Percentiles rank a stretch among this genome's conserved stretches.
phyloP scores from a whole-genome alignment of 2,797 vertebrate species.

The Syndactyla subalaris region DNA sequence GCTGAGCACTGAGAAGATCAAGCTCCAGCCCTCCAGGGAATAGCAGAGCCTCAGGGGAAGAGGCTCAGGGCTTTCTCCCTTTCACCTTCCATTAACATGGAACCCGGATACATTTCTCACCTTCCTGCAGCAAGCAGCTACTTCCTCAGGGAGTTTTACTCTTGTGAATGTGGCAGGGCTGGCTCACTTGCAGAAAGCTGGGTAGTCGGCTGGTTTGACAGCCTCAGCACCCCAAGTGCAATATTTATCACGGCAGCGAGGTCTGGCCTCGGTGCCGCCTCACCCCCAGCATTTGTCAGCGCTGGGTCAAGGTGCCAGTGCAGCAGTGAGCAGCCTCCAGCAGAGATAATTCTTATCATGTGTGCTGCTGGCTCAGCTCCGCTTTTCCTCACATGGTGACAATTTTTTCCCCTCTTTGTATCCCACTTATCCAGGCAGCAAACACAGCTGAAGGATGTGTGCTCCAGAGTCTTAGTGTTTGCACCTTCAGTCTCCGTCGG shows the following conservation, averaged over 20 bases:
- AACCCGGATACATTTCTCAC: background rate
- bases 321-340: background rate
- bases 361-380: background rate
- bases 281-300: background rate
- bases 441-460: fast-evolving
- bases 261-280: fast-evolving
- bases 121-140: background rate
- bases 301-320: fast-evolving
- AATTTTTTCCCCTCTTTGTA: background rate
- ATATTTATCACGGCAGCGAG: background rate
- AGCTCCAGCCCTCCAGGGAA: background rate
- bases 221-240: fast-evolving
- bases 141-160: background rate
- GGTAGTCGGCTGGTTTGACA: background rate
- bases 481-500: fast-evolving
- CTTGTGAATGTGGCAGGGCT: fast-evolving
- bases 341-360: background rate
- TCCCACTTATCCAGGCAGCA: background rate
- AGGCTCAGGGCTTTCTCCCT: background rate
- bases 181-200: background rate
- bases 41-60: background rate
- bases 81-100: background rate
- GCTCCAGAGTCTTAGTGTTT: background rate
- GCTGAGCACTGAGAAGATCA: background rate
- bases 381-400: background rate